Percentiles rank a stretch among this genome's conserved stretches.
phyloP scores from a whole-genome alignment of 2,797 vertebrate species.

The Mus spretus region DNA sequence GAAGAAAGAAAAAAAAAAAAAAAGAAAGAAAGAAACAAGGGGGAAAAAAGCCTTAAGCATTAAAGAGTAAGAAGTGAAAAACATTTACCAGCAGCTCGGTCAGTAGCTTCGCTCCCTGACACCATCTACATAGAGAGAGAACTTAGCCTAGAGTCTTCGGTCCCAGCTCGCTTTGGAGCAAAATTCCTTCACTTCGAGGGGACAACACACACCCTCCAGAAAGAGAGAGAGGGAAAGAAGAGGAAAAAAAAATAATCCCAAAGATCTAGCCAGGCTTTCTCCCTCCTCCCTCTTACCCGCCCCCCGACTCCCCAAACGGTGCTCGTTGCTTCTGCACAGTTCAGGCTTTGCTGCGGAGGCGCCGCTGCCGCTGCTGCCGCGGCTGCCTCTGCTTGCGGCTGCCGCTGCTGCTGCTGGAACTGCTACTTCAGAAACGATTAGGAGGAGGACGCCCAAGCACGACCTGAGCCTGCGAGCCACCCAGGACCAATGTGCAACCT shows the following conservation, averaged over 20 bases:
- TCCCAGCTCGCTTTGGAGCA: constrained; percentile 84
- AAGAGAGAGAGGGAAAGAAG: constrained; percentile 78
- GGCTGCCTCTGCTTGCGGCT: constrained; percentile 47
- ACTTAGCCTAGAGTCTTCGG: constrained; percentile 88
- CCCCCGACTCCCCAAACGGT: constrained; percentile 83
- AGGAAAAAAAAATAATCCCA: constrained; percentile 77
- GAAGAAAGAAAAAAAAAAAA: constrained; percentile 55
- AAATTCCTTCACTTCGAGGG: constrained; percentile 89
- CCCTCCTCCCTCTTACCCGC: constrained; percentile 78
- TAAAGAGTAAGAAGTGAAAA: constrained; percentile 87
- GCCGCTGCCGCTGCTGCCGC: constrained; percentile 68
- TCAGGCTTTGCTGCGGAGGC: constrained; percentile 77
- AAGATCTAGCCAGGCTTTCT: constrained; percentile 77
- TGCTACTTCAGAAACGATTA: constrained; percentile 83
- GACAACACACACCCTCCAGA: constrained; percentile 82
- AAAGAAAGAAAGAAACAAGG: background rate
- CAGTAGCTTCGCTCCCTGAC: constrained; percentile 88
- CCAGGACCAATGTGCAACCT: constrained; percentile 84
- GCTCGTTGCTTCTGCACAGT: constrained; percentile 84
- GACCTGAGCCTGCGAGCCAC: constrained; percentile 85
- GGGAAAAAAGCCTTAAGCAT: constrained; percentile 82
- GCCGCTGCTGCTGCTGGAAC: constrained; percentile 59
- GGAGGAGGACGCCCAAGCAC: constrained; percentile 83
- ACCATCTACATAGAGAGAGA: constrained; percentile 87
- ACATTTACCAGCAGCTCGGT: constrained; percentile 89